Percentiles rank a stretch among this genome's conserved stretches.
Conservation (phyloP, 2,888 invertebrate species). For the Drosophila infuscata region DNA sequence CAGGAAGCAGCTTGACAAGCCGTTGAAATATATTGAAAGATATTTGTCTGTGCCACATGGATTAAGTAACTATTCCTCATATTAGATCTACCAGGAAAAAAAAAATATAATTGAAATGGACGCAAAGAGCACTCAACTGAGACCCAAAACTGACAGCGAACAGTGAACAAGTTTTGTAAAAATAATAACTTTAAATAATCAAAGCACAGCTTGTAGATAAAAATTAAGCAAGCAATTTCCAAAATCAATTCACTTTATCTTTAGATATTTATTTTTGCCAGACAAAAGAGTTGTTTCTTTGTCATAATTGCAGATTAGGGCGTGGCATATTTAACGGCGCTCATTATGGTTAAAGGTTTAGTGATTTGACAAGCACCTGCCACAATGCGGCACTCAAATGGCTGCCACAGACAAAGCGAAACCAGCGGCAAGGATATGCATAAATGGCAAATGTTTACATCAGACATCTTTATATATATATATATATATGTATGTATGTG, state of each 20-base stretch:
- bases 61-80: conserved; percentile 56
- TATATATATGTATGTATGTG: too few relatives aligned
- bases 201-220: not conserved
- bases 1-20: conserved; percentile 78
- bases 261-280: not conserved
- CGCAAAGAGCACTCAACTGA: not conserved
- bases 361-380: conserved; percentile 45
- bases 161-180: not conserved
- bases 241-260: not conserved
- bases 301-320: not conserved
- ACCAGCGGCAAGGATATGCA: conserved; percentile 31
- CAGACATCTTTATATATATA: conserved; percentile 20
- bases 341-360: conserved; percentile 47
- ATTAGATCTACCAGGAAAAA: not conserved
- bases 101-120: not conserved
- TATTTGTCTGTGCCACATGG: conserved; percentile 66
- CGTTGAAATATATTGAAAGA: conserved; percentile 80
- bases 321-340: conserved; percentile 10
- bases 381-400: conserved; percentile 17
- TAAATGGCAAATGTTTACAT: conserved; percentile 42
- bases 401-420: conserved; percentile 10
- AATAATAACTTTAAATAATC: not conserved
- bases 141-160: not conserved
- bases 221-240: not conserved
- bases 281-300: not conserved